A percentile compares a stretch with the other conserved stretches of the same genome.
Evolutionary conservation across 1,140 invertebrate species (phyloP).

Genomic region (Branchinecta lynchi): DNA sequence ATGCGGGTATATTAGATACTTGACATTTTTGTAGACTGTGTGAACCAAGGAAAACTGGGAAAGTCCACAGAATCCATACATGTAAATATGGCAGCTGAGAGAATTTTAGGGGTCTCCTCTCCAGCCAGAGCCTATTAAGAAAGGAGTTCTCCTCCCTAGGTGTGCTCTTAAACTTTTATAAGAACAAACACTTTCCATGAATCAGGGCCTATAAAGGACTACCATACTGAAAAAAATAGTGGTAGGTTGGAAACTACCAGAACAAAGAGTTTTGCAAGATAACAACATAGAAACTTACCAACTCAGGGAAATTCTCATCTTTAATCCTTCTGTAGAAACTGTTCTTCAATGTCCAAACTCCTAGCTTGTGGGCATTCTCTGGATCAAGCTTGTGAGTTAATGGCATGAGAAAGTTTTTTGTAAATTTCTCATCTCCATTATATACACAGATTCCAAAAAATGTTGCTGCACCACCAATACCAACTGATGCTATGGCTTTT

Average conservation of each 20-base stretch:
- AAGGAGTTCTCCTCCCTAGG: no score
- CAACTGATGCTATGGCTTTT: slow-evolving; percentile 34
- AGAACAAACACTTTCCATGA: no score
- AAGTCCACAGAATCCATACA: no score
- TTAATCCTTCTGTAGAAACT: slow-evolving; percentile 44
- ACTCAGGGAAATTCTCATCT: slow-evolving; percentile 36
- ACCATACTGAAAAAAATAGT: no score
- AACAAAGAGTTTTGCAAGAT: neutral
- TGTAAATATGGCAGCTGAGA: no score
- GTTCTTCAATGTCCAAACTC: slow-evolving; percentile 55
- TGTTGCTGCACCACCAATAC: slow-evolving; percentile 39
- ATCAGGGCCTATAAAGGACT: no score
- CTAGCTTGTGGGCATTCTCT: slow-evolving; percentile 61
- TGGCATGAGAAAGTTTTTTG: slow-evolving; percentile 53
- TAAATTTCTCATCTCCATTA: slow-evolving; percentile 59
- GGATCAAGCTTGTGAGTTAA: slow-evolving; percentile 46
- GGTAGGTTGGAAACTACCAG: neutral
- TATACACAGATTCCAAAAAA: slow-evolving; percentile 47
- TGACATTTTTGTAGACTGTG: no score
- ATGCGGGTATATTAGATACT: no score
- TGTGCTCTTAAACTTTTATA: no score
- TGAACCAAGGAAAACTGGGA: no score
- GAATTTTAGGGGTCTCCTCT: no score
- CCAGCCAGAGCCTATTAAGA: no score
- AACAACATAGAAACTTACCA: slow-evolving; percentile 11